Percentiles rank a stretch among this genome's conserved stretches.
Conservation (phyloP, 2,113 vertebrate genomes). For the Zosterops lateralis region DNA sequence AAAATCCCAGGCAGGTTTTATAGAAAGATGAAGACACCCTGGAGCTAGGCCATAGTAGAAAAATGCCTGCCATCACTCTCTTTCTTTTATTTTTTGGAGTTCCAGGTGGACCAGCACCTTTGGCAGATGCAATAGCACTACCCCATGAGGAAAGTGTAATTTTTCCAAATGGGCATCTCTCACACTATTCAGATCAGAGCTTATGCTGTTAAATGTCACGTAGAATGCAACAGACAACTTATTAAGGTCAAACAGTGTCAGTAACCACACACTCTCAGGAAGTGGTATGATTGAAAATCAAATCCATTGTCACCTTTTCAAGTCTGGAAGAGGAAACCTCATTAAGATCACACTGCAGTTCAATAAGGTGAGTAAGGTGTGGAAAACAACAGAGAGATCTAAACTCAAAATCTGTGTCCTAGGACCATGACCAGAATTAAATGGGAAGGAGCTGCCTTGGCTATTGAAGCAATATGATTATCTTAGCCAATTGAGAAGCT, state of each 20-base stretch:
- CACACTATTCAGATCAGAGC: neutral
- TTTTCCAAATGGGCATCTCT: neutral
- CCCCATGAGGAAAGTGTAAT: neutral
- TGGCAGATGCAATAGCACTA: neutral
- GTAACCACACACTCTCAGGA: neutral
- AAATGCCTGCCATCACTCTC: neutral
- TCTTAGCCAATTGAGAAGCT: neutral
- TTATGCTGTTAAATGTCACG: neutral
- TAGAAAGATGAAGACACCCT: neutral
- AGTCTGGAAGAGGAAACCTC: neutral
- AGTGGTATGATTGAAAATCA: neutral
- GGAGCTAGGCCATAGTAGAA: neutral
- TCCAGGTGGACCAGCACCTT: neutral
- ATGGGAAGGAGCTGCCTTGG: neutral
- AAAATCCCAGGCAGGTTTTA: neutral
- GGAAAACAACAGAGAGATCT: neutral
- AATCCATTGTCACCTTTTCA: neutral
- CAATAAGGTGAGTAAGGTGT: neutral
- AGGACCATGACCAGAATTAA: neutral
- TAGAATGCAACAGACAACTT: neutral
- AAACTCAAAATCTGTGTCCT: neutral
- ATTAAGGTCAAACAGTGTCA: neutral
- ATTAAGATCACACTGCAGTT: neutral
- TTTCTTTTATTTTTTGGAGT: neutral
- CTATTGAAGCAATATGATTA: neutral